Base-by-base conservation (phyloP, 2,888 invertebrate genomes). In the Nomada fabriciana region DNA sequence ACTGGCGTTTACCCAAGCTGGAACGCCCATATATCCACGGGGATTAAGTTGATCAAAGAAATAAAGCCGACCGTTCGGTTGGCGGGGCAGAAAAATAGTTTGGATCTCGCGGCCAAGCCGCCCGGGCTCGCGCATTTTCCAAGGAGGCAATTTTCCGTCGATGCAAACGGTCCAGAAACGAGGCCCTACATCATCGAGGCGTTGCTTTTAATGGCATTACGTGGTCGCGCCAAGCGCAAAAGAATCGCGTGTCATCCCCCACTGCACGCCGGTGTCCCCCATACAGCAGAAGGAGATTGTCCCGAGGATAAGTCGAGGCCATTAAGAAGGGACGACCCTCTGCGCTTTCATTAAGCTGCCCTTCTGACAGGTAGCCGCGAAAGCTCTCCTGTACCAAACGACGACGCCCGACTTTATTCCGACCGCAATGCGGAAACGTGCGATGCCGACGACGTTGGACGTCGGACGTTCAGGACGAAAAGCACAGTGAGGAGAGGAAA, bases 271-370 rank as follows among this genome's bases (percentile, higher is more conserved):
- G 63, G 29, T 36, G 53, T 20, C 20, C 57, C 43, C 68, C 59
- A 59, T 52, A 64, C 63, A 61, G 53, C 47, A 36, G 23, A 47
- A 75, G 72, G 57, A 81, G 87, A 87, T 87, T 85, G 87, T 87
- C 87, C 79, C 73, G 79, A 72, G 84, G 87, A 87, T 87, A 87
- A 87, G 84, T 86, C 82, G 76, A 52, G 75, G 73, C 82, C 82
- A 87, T 87, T 87, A 87, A 86, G 80, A 75, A 73, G 84, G 73
- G 73, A 71, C 83, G 77, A 70, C 76, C 75, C 77, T 81, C 65
- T 82, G 84, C 86, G 87, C 84, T 87, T 87, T 87, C 87, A 87
- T 87, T 87, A 87, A 74, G 82, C 67, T 81, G 68, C 74, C 86
- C 68, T 63, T 78, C 79, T 87, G 87, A 87, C 87, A 86, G 87